phyloP scores from a whole-genome alignment of 2,888 invertebrate species.

The Ditylenchus weischeri region DNA sequence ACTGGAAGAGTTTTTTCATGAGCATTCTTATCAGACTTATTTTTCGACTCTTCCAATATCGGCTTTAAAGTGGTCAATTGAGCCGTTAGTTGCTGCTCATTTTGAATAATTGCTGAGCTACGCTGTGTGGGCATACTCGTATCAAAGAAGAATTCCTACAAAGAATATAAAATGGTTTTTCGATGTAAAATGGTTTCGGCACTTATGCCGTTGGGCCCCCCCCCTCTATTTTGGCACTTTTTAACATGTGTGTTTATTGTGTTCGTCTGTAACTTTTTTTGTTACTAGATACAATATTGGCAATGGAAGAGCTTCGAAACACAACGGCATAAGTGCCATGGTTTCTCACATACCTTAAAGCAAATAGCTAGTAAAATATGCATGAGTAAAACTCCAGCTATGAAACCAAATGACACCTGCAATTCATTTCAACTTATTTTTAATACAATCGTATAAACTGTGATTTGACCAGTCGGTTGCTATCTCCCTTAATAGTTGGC shows the following conservation, averaged over 20 bases:
- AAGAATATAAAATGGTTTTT: constrained; percentile 1
- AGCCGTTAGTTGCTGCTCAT: background rate
- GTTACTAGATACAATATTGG: no score
- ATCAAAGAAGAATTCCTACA: constrained; percentile 47
- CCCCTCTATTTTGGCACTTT: no score
- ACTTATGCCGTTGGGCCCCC: no score
- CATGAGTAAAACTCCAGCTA: constrained; percentile 71
- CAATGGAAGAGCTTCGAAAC: no score
- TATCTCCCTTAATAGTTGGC: constrained; percentile 69
- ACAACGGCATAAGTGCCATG: no score
- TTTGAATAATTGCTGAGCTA: background rate
- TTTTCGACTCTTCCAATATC: background rate
- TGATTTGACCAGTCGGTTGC: constrained; percentile 57
- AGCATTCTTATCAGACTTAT: background rate
- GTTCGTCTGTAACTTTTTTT: no score
- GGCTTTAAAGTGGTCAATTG: constrained; percentile 1
- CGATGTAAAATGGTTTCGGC: background rate
- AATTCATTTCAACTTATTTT: background rate
- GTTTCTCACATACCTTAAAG: constrained; percentile 68
- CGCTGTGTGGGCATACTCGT: constrained; percentile 15
- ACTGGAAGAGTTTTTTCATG: background rate
- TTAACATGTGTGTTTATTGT: no score
- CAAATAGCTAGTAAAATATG: constrained; percentile 80
- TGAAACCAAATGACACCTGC: constrained; percentile 68
- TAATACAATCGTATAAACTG: no score